Conservation (phyloP, 1,140 invertebrate genomes). For the Nebria ingens region DNA sequence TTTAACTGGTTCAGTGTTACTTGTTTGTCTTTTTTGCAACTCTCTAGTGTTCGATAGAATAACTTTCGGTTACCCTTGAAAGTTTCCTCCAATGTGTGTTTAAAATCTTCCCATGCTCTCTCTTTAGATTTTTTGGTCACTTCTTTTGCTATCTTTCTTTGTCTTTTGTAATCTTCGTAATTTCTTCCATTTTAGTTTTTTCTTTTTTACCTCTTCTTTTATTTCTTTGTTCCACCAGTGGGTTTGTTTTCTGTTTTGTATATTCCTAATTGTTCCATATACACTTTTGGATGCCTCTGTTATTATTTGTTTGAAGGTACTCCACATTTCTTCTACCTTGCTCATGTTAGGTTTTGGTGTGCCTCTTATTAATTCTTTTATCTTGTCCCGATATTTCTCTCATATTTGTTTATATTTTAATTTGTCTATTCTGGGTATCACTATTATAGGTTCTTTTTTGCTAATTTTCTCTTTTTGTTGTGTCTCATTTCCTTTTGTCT, state of each 20-base stretch:
- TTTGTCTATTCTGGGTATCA: neutral
- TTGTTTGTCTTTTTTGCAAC: neutral
- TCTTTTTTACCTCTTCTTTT: conserved; percentile 2
- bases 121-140: neutral
- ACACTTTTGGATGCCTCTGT: neutral
- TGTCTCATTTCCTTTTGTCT: neutral
- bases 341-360: neutral
- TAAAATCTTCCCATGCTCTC: neutral
- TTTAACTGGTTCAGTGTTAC: neutral
- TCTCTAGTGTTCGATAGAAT: neutral
- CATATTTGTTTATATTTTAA: neutral
- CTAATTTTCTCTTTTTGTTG: neutral
- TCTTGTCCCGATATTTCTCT: neutral
- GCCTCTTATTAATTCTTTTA: neutral
- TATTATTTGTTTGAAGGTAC: neutral
- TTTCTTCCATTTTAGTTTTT: conserved; percentile 3
- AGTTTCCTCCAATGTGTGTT: neutral
- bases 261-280: neutral
- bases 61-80: neutral
- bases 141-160: conserved; percentile 2
- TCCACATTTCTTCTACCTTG: conserved; percentile 1
- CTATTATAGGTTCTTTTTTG: neutral
- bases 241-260: neutral
- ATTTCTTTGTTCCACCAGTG: neutral
- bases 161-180: neutral